Conservation (phyloP, 2,888 invertebrate species). For the Pyrrhosoma nymphula region DNA sequence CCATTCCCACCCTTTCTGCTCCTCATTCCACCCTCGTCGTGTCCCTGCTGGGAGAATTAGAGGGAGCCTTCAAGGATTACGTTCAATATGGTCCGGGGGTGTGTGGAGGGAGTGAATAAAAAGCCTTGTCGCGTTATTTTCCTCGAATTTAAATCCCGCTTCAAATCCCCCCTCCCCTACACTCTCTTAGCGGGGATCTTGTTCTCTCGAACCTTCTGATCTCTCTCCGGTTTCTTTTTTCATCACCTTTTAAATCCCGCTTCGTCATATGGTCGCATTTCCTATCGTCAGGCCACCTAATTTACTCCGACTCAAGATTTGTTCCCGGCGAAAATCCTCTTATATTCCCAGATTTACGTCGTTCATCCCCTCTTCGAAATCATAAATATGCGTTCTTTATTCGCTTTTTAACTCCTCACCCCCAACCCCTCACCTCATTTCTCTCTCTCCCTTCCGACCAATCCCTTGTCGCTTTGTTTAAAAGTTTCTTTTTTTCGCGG, state of each 20-base stretch:
- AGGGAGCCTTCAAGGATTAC: not conserved
- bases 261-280: slow-evolving; percentile 5
- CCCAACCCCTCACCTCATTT: not conserved
- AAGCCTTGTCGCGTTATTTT: slow-evolving; percentile 2
- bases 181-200: not conserved
- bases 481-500: not conserved
- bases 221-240: not conserved
- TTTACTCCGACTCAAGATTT: not conserved
- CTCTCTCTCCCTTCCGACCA: not conserved
- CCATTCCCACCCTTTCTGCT: not conserved
- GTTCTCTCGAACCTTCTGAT: not conserved
- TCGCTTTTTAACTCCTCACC: not conserved
- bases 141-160: slow-evolving; percentile 13
- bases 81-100: not conserved
- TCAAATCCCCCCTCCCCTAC: not conserved
- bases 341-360: not conserved
- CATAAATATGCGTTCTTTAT: slow-evolving; percentile 4
- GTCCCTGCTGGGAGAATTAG: not conserved
- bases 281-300: not conserved
- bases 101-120: not conserved
- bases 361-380: not conserved
- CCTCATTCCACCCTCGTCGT: not conserved
- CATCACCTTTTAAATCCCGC: not conserved
- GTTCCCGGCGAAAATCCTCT: not conserved
- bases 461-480: not conserved